Evolutionary conservation across 2,113 vertebrate genomes (phyloP).

Genomic region (Hypanus sabinus): DNA sequence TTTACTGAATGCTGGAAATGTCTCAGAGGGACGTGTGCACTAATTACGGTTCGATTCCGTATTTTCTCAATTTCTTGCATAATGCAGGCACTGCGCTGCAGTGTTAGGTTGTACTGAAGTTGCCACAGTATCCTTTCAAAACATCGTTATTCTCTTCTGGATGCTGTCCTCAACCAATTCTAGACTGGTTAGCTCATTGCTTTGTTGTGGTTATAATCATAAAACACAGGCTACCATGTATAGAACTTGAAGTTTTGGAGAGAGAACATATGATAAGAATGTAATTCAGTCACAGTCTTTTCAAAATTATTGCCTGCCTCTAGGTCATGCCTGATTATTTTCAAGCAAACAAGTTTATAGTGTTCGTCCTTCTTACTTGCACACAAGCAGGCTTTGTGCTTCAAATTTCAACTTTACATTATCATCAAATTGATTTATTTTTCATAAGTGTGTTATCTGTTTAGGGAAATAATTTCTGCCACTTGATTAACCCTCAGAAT

Average conservation of each 20-base stretch:
- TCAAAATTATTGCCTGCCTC: neutral
- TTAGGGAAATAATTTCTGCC: neutral
- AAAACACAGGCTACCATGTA: neutral
- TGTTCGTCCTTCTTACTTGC: neutral
- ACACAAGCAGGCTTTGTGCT: neutral
- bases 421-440: neutral
- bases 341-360: neutral
- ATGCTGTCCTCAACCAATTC: neutral
- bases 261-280: neutral
- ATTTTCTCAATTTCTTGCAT: neutral
- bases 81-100: neutral
- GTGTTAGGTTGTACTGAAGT: neutral
- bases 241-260: neutral
- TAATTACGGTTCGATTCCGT: too few species aligned
- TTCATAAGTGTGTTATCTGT: neutral
- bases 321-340: neutral
- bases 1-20: too few species aligned
- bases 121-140: neutral
- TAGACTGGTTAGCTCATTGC: neutral
- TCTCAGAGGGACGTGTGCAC: too few species aligned
- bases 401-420: constrained; percentile 19
- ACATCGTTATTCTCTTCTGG: neutral
- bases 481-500: neutral
- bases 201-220: neutral
- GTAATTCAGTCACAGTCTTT: neutral